Evolutionary conservation across 92 coral and sea anemone species (phyloP), one percentile per base, ranked within the genome.

Genomic region (Epizoanthus illoricatus): DNA sequence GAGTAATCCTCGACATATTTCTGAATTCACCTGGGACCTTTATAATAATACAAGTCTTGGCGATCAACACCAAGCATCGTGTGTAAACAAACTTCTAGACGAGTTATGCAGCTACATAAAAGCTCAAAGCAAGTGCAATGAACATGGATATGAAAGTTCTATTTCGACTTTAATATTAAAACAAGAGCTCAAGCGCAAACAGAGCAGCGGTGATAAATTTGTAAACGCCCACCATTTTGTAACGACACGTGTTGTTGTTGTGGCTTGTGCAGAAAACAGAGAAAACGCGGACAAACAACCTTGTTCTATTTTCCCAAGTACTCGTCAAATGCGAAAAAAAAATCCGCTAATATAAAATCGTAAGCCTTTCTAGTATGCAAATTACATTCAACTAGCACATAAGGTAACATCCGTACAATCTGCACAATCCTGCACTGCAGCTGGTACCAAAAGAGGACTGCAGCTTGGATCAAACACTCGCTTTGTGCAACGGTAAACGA

Each of bases 201-300:
- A 72, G 33, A 43, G 56, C 18, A 18, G 18, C 24, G 9, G 36
- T 18, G 41, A 28, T 20, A 47, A 18, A 23, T 52, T 43, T 28
- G 81, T 59, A 75, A 59, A 65, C 81, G 69, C 68, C 82, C 71
- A 64, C 82, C 82, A 78, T 78, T 42, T 78, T 78, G 82, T 42
- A 78, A 15, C 59, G 24, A 58, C 85, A 81, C 78, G 85, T 81
- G 78, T 81, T 41, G 16, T 75, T 43, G 33, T 59, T 76, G 71
- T 52, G 4, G 65, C 33, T 17, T 3, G 56, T 80, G 60, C 74
- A 69, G 7, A 64, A 24, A 69, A 33, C 17, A 47, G 3, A 7
- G 12, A 13, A n/a, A 65, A 64, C 63, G 21, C 42, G 19, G 11
- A 45, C 16, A 4, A 43, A 69, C 62, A 79, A 43, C 61, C n/a